phyloP scores from a whole-genome alignment of 1,140 invertebrate species.

The Battus philenor region DNA sequence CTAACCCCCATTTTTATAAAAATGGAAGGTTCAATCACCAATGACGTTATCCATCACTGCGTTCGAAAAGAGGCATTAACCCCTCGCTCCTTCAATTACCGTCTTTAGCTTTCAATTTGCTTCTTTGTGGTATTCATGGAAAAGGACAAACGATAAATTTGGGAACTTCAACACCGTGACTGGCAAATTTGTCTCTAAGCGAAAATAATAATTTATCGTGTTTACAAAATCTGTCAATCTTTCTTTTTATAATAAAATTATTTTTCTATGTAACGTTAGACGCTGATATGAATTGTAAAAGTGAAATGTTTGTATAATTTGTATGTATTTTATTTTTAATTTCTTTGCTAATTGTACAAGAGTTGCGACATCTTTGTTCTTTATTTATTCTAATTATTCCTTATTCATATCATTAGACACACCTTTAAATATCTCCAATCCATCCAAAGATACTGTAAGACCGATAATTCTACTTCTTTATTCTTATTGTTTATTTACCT shows the following conservation, averaged over 20 bases:
- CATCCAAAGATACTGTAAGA: too few species aligned
- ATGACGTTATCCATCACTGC: slow-evolving; percentile 57
- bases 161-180: slow-evolving; percentile 31
- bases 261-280: too few species aligned
- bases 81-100: slow-evolving; percentile 63
- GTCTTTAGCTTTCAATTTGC: slow-evolving; percentile 70
- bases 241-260: not conserved
- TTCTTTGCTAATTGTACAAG: too few species aligned
- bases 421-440: too few species aligned
- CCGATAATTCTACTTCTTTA: too few species aligned
- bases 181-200: slow-evolving; percentile 25
- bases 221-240: too few species aligned
- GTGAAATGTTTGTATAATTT: not conserved
- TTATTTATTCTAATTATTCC: too few species aligned
- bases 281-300: too few species aligned
- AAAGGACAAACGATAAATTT: slow-evolving; percentile 45
- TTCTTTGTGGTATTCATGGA: slow-evolving; percentile 45
- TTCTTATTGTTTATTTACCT: too few species aligned
- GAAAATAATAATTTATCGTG: slow-evolving; percentile 20
- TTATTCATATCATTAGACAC: too few species aligned
- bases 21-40: slow-evolving; percentile 40
- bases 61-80: slow-evolving; percentile 57
- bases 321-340: not conserved
- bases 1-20: slow-evolving; percentile 18
- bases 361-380: too few species aligned